phyloP scores from a whole-genome alignment of 1,140 invertebrate species.

The Drosophila pachea region DNA sequence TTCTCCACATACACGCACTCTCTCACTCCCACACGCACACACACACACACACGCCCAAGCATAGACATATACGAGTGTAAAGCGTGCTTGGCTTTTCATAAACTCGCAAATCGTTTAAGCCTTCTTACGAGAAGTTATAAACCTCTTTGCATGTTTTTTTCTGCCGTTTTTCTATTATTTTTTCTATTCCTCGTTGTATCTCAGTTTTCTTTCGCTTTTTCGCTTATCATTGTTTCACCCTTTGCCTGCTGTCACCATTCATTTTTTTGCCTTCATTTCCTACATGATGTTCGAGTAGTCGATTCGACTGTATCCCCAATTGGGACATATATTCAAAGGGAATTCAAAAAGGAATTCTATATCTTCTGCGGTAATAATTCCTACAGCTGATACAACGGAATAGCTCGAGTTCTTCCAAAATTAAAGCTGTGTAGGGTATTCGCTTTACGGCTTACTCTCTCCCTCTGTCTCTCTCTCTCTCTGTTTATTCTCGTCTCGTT shows the following conservation, averaged over 20 bases:
- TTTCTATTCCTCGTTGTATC: constrained; percentile 2
- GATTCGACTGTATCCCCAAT: too few relatives aligned
- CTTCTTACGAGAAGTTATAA: constrained; percentile 75
- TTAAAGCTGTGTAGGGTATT: constrained; percentile 6
- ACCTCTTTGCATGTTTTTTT: constrained; percentile 66
- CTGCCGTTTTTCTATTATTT: constrained; percentile 31
- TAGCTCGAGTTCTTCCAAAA: too few relatives aligned
- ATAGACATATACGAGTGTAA: constrained; percentile 43
- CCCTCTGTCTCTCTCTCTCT: not conserved
- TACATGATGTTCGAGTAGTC: not conserved
- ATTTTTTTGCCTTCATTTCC: constrained; percentile 10
- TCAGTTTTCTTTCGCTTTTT: constrained; percentile 11
- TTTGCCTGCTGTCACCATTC: constrained; percentile 9
- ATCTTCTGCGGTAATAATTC: too few relatives aligned
- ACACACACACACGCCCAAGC: constrained; percentile 8
- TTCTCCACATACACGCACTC: constrained; percentile 6
- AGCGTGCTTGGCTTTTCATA: constrained; percentile 75
- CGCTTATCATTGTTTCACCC: constrained; percentile 20
- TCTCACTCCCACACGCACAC: not conserved
- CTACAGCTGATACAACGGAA: too few relatives aligned
- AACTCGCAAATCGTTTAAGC: constrained; percentile 76
- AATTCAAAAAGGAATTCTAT: too few relatives aligned
- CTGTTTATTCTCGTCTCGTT: constrained; percentile 3
- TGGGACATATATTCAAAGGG: too few relatives aligned
- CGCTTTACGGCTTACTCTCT: not conserved